phyloP scores from a whole-genome alignment of 1,140 invertebrate genomes.

The Drosophila sp. region DNA sequence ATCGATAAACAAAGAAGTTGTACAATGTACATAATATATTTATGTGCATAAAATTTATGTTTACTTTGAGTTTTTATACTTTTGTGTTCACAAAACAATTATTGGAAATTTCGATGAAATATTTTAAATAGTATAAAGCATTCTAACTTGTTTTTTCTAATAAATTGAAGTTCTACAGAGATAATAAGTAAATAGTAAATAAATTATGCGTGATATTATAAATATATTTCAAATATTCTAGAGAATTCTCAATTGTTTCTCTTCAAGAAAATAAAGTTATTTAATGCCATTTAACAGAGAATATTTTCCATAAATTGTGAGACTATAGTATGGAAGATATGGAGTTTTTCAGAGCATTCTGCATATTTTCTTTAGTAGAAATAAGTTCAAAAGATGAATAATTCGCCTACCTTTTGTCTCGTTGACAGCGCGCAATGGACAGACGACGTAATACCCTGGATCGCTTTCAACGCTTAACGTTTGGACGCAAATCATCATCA shows the following conservation, averaged over 20 bases:
- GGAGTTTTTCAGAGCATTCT: neutral
- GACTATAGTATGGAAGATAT: neutral
- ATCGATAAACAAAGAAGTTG: constrained; percentile 20
- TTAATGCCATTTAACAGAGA: too few relatives aligned
- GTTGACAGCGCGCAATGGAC: constrained; percentile 71
- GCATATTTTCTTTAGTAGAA: neutral
- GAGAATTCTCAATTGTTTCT: too few relatives aligned
- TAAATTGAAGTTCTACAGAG: too few relatives aligned
- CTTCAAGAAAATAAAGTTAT: too few relatives aligned
- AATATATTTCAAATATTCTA: too few relatives aligned
- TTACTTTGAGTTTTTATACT: constrained; percentile 8
- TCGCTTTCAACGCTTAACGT: constrained; percentile 90
- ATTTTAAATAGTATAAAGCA: too few relatives aligned
- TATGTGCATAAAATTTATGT: neutral
- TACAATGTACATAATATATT: neutral
- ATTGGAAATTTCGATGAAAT: too few relatives aligned
- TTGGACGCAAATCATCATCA: constrained; percentile 86
- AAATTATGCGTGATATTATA: too few relatives aligned
- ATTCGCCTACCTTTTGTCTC: constrained; percentile 28
- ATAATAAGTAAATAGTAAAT: too few relatives aligned
- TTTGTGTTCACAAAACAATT: neutral
- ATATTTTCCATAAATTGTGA: neutral
- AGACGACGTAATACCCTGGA: constrained; percentile 88
- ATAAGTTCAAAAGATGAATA: neutral
- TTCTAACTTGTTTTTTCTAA: too few relatives aligned